Evolutionary conservation across 2,797 vertebrate species (phyloP).

Genomic region (Podargus strigoides): DNA sequence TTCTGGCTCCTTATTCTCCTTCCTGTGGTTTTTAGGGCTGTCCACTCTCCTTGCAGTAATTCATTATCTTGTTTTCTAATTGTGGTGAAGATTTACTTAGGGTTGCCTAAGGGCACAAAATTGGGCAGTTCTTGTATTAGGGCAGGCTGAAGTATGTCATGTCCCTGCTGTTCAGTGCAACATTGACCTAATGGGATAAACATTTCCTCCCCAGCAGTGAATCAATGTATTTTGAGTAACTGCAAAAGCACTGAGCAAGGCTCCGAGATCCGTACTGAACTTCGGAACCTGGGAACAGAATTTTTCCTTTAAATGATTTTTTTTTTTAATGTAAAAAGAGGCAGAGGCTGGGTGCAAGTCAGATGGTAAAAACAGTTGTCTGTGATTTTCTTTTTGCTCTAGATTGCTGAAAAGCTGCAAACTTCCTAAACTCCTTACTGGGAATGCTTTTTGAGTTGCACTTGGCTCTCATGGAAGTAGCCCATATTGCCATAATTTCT

Average conservation of each 20-base stretch:
- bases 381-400: neutral
- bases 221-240: neutral
- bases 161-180: neutral
- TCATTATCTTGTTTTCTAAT: slow-evolving; percentile 12
- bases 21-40: neutral
- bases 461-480: neutral
- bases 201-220: neutral
- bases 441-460: neutral
- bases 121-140: neutral
- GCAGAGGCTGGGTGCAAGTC: neutral
- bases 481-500: too few relatives aligned
- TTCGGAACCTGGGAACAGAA: neutral
- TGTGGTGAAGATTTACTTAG: neutral
- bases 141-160: neutral
- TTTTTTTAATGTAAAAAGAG: too few relatives aligned
- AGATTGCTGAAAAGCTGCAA: neutral
- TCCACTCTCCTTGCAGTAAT: neutral
- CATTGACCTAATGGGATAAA: neutral
- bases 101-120: neutral
- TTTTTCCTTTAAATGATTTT: neutral
- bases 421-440: neutral
- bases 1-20: slow-evolving; percentile 12
- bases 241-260: neutral
- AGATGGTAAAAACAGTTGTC: neutral
- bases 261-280: neutral